Evolutionary conservation across 2,888 invertebrate species (phyloP), one percentile per base, ranked within the genome.

Genomic region (Catonia carolina): DNA sequence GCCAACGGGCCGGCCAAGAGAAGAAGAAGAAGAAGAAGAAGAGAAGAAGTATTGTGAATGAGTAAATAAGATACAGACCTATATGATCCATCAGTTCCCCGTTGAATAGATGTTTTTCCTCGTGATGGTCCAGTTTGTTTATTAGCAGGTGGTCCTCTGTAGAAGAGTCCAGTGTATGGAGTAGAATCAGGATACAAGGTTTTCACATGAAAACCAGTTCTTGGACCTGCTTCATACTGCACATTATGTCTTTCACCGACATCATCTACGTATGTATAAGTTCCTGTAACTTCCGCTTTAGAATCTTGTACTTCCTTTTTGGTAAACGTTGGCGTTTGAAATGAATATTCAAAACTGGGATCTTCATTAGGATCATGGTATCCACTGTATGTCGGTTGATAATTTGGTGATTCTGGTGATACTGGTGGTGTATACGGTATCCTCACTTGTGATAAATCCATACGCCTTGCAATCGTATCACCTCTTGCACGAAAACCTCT

Each of bases 401-500:
- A 69, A 53, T 66, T 61, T 1, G 69, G 68, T 0, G 68, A 68
- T 53, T 66, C 63, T 2, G 63, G 66, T 5, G 64, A 58, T 4
- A 67, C 63, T 7, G 68, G 68, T 6, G 68, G 68, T n/a, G 62
- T 63, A 56, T 68, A 68, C 1, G 68, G 68, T 2, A 66, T 61
- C 57, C 66, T 67, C 8, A 59, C 58, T 72, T 87, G 86, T 60
- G 83, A 82, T 27, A 86, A 72, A 66, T 85, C 84, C 73, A 85
- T 82, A 70, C 84, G 83, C 56, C 87, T 75, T 65, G 82, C 83
- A 14, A 86, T 76, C 67, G 84, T 83, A 17, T 85, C 84, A n/a
- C 88, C 87, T 68, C 83, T 79, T 1, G 84, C 85, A n/a, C 86
- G 79, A 70, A 82, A 88, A 75, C 88, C 88, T 71, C 86, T 78